phyloP scores from a whole-genome alignment of 2,888 invertebrate genomes.

The Pollenia amentaria region DNA sequence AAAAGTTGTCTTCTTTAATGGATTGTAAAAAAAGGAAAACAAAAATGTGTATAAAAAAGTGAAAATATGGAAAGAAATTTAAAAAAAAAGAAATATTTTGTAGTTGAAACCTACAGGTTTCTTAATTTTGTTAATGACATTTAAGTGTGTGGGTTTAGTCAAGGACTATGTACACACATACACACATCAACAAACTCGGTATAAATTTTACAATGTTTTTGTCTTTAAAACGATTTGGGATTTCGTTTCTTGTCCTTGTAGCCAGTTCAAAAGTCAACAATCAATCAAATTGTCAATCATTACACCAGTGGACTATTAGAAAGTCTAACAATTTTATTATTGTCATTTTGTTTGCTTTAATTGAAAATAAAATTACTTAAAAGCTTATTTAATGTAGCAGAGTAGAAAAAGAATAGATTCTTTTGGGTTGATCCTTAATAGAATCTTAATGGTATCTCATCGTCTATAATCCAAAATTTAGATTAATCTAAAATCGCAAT shows the following conservation, averaged over 20 bases:
- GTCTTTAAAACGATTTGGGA: not conserved
- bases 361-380: not conserved
- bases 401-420: not conserved
- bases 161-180: slow-evolving; percentile 5
- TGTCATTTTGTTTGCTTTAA: not conserved
- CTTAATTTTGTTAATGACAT: slow-evolving; percentile 66
- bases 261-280: slow-evolving; percentile 34
- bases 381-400: not conserved
- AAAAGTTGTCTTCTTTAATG: slow-evolving; percentile 72
- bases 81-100: slow-evolving; percentile 14
- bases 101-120: slow-evolving; percentile 54
- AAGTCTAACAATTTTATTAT: slow-evolving; percentile 23
- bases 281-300: slow-evolving; percentile 63
- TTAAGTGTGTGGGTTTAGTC: slow-evolving; percentile 55
- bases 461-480: no score
- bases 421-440: not conserved
- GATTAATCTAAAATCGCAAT: no score
- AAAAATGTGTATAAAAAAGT: not conserved
- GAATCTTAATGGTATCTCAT: no score
- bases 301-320: slow-evolving; percentile 41
- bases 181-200: not conserved
- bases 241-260: not conserved
- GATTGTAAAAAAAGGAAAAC: slow-evolving; percentile 60
- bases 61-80: slow-evolving; percentile 1
- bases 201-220: not conserved